Percentiles rank a stretch among this genome's conserved stretches.
These are phyloP conservation scores for Pseudomyrmex dendroicus DNA, from an alignment of 1,140 invertebrate species.

Conservation along the genomic window DNA sequence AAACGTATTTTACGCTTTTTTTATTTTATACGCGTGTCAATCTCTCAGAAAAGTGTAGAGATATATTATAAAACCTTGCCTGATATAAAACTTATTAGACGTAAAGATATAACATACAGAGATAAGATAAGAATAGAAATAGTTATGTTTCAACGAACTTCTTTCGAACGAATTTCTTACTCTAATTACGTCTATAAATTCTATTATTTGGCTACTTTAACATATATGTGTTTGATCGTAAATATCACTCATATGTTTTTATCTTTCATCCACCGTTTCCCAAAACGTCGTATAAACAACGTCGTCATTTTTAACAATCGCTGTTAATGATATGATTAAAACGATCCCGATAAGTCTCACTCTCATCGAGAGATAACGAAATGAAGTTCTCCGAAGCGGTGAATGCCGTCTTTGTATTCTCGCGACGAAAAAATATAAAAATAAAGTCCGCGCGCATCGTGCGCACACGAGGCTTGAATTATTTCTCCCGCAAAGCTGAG, in stretches of 20 bases:
- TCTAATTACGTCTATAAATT: background rate
- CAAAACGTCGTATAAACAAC: background rate
- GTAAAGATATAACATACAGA: background rate
- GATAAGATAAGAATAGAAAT: background rate
- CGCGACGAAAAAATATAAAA: slow-evolving; percentile 60
- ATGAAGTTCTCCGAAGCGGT: slow-evolving; percentile 22
- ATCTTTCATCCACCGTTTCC: background rate
- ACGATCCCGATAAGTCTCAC: background rate
- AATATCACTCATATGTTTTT: background rate
- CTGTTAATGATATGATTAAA: background rate
- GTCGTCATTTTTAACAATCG: too few relatives aligned
- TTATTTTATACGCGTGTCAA: background rate
- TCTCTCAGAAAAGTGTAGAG: background rate
- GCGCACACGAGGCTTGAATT: slow-evolving; percentile 52
- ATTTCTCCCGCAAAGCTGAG: slow-evolving; percentile 59
- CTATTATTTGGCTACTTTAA: slow-evolving; percentile 23
- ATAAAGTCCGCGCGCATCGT: slow-evolving; percentile 39
- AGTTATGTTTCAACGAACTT: background rate
- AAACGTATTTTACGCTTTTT: background rate
- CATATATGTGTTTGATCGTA: background rate
- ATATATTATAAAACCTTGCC: background rate
- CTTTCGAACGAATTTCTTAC: background rate
- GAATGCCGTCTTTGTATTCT: slow-evolving; percentile 64
- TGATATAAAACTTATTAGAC: slow-evolving; percentile 4
- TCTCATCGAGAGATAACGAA: slow-evolving; percentile 57